phyloP scores from a whole-genome alignment of 2,113 vertebrate genomes.

The Pseudolaguvia tuberculata region DNA sequence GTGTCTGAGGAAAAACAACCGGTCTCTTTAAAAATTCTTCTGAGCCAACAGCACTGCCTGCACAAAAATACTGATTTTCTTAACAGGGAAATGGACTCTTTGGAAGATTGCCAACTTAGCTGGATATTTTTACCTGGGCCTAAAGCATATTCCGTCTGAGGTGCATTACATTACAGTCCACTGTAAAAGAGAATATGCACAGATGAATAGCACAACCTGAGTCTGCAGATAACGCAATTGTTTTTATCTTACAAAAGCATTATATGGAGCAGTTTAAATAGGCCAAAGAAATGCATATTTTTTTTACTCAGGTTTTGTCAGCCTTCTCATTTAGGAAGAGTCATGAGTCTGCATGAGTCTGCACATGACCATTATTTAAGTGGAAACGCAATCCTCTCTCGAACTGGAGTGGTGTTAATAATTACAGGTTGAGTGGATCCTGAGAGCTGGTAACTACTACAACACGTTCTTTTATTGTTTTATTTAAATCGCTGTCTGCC shows the following conservation, averaged over 20 bases:
- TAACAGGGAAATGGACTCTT: slow-evolving; percentile 58
- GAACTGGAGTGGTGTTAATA: slow-evolving; percentile 10
- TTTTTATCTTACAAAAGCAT: neutral
- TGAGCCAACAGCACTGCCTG: slow-evolving; percentile 50
- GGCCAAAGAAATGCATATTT: no score
- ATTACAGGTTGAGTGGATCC: slow-evolving; percentile 15
- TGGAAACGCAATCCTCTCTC: neutral
- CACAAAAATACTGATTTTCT: slow-evolving; percentile 56
- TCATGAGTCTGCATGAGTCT: neutral
- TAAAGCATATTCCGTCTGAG: neutral
- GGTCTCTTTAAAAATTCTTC: slow-evolving; percentile 26
- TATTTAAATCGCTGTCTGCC: neutral
- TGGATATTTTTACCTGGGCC: slow-evolving; percentile 29
- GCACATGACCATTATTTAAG: neutral
- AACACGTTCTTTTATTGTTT: neutral
- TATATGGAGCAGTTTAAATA: no score
- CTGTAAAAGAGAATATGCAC: slow-evolving; percentile 1
- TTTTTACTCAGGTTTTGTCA: no score
- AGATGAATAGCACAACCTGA: neutral
- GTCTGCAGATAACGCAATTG: neutral
- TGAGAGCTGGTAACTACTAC: slow-evolving; percentile 19
- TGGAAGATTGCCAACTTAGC: slow-evolving; percentile 53
- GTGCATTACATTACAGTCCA: slow-evolving; percentile 30
- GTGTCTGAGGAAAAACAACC: slow-evolving; percentile 8
- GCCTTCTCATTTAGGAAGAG: neutral